phyloP scores from a whole-genome alignment of 2,797 vertebrate genomes.

The Eospalax fontanierii region DNA sequence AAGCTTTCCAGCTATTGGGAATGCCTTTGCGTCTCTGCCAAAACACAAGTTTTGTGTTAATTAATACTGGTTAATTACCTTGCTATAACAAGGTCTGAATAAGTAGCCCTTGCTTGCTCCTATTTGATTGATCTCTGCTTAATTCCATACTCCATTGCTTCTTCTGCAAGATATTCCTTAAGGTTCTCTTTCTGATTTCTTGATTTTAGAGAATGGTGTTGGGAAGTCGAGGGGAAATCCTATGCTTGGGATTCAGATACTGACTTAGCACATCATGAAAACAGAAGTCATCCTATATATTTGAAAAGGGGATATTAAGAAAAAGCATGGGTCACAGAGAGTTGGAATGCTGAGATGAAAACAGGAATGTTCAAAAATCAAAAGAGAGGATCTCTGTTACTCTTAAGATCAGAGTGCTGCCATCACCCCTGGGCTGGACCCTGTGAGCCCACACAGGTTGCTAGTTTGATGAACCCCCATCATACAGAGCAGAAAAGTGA shows the following conservation, averaged over 20 bases:
- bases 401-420: background rate
- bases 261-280: background rate
- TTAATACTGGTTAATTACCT: background rate
- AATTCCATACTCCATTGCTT: conserved; percentile 17
- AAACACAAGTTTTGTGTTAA: background rate
- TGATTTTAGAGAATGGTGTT: conserved; percentile 37
- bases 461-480: background rate
- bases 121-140: background rate
- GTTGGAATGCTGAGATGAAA: background rate
- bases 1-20: background rate
- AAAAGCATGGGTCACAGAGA: background rate
- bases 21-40: conserved; percentile 2
- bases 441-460: background rate
- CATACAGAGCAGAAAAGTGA: background rate
- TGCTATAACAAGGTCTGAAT: background rate
- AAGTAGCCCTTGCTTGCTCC: background rate
- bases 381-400: background rate
- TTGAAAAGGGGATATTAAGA: background rate
- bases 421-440: background rate
- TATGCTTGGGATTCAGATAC: background rate
- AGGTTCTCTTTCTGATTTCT: conserved; percentile 1
- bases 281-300: background rate
- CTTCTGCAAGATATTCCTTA: background rate
- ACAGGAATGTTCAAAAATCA: background rate
- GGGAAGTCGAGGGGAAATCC: background rate